A percentile compares a stretch with the other conserved stretches of the same genome.
These are phyloP conservation scores for Oreotrochilus melanogaster DNA, from an alignment of 2,113 vertebrate genomes.

Conservation along the genomic window DNA sequence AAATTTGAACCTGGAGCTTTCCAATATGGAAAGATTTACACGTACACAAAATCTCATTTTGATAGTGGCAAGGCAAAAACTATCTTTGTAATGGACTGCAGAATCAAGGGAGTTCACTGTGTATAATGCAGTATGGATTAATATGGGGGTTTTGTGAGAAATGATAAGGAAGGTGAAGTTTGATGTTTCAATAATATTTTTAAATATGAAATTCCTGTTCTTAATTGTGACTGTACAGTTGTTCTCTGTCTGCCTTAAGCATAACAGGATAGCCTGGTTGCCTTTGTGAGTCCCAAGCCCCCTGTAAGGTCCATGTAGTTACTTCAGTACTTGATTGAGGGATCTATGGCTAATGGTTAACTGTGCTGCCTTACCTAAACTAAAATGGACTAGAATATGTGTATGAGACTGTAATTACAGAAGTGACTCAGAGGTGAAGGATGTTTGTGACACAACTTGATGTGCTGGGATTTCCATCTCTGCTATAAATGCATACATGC, in stretches of 20 bases:
- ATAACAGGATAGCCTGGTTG: background rate
- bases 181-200: background rate
- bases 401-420: background rate
- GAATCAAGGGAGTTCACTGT: background rate
- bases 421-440: background rate
- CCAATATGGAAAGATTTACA: background rate
- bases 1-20: background rate
- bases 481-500: accelerated
- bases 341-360: background rate
- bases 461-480: background rate
- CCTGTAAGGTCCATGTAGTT: background rate
- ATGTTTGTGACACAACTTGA: background rate
- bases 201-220: background rate
- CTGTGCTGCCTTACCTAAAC: background rate
- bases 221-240: background rate
- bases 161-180: background rate
- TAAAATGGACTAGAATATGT: background rate
- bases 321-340: background rate
- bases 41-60: background rate
- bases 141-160: background rate
- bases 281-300: background rate
- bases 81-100: background rate
- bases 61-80: background rate
- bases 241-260: background rate
- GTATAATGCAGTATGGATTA: too few relatives aligned